Conservation (phyloP, 2,797 vertebrate species). For the Zalophus californianus region DNA sequence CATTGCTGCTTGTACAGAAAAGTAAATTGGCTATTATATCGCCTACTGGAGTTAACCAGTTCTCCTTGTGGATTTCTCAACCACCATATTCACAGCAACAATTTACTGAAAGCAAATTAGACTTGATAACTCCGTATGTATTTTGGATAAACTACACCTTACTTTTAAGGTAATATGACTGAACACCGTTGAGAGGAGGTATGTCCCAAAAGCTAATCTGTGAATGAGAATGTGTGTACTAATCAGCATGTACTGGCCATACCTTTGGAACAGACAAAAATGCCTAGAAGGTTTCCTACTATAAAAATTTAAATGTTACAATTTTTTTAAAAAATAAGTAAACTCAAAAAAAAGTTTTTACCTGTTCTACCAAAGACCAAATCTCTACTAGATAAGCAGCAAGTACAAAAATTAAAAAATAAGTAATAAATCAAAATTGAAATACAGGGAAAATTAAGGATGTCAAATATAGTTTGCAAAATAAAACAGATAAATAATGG, state of each 20-base stretch:
- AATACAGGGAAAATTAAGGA: neutral
- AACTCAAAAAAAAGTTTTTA: neutral
- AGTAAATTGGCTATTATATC: neutral
- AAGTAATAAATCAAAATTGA: neutral
- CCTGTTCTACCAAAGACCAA: neutral
- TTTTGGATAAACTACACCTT: neutral
- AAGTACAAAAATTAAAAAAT: neutral
- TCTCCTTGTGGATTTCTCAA: neutral
- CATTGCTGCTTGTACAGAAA: neutral
- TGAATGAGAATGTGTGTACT: neutral
- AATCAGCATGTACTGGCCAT: neutral
- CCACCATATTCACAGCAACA: neutral
- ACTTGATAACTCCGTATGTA: neutral
- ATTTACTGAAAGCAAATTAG: neutral
- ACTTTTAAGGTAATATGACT: neutral
- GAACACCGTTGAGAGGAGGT: neutral
- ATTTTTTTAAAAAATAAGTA: conserved; percentile 52
- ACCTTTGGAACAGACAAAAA: conserved; percentile 9
- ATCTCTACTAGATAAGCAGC: neutral
- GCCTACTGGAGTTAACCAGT: neutral
- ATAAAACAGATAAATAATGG: neutral
- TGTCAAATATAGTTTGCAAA: neutral
- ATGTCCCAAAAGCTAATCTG: neutral
- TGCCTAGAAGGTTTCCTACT: neutral
- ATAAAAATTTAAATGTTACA: neutral